Evolutionary conservation across 2,888 invertebrate species (phyloP), one percentile per base, ranked within the genome.

Genomic region (Chydorus sphaericus): DNA sequence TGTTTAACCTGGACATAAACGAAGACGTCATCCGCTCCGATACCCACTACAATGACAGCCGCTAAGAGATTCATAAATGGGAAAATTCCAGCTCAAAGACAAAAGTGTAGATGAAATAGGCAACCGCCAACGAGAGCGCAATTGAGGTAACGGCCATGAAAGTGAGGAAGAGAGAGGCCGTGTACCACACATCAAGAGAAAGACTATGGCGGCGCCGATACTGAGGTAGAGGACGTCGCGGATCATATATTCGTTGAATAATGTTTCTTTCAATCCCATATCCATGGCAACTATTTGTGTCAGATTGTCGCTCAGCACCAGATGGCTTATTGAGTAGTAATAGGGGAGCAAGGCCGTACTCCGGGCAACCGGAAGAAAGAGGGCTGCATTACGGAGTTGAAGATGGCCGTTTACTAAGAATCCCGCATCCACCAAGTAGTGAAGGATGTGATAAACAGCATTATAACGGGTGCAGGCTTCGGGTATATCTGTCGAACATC

Each of bases 61-160:
- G 91, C 87, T 68, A 97, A 75, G 66, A 97, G 76, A 77, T 97
- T 97, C 88, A 97, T 92, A 71, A 94, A 97, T 8, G 97, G 97
- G 71, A 97, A 97, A 92, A 94, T 51, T 77, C 74, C 63, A 96
- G 82, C 66, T 83, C 78, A 68, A 90, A 85, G 61, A 93, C 80
- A 66, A 88, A 75, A 50, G 83, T 80, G 71, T 96, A 96, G 66
- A 91, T 73, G 71, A 91, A 91, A 73, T 93, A 94, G 56, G 93
- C 85, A 66, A 90, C 79, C 61, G 85, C 86, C 63, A 94, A 73
- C 58, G 93, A 90, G 70, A 88, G 86, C 65, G 82, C 73, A 64
- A 94, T 85, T 58, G 87, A 83, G 62, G 82, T 72, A 68, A 91
- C 80, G 60, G 91, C 82, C 75, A 89, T 80, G 55, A 84, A 55